Evolutionary conservation across 2,888 invertebrate genomes (phyloP).

Genomic region (Cancer borealis): DNA sequence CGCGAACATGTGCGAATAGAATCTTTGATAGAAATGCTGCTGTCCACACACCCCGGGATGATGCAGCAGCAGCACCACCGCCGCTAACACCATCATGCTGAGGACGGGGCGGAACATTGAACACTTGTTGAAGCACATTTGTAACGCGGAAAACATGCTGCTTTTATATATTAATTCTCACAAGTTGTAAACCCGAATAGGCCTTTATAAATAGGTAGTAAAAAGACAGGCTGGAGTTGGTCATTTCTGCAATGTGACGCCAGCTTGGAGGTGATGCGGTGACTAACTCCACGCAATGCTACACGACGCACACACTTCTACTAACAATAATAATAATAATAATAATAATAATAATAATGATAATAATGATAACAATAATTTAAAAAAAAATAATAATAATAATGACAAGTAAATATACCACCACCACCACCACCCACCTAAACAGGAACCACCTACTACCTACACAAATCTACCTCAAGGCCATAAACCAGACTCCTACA

Average conservation of each 20-base stretch:
- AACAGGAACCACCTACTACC: background rate
- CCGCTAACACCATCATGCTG: background rate
- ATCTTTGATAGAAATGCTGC: background rate
- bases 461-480: background rate
- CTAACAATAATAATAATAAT: too few species aligned
- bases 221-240: too few species aligned
- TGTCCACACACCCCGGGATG: background rate
- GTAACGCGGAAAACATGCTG: too few species aligned
- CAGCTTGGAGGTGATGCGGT: too few species aligned
- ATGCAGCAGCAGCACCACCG: constrained; percentile 9
- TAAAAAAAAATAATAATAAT: background rate
- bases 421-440: background rate
- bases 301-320: too few species aligned
- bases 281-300: too few species aligned
- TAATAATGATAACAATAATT: background rate
- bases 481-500: background rate
- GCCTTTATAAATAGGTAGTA: too few species aligned
- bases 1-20: constrained; percentile 15
- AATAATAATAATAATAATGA: too few species aligned
- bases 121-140: too few species aligned
- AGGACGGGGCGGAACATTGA: background rate
- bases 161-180: too few species aligned
- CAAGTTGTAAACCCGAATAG: too few species aligned
- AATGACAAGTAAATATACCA: background rate
- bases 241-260: too few species aligned